Base-by-base conservation (phyloP, 2,797 vertebrate genomes). In the Passerculus sandwichensis region DNA sequence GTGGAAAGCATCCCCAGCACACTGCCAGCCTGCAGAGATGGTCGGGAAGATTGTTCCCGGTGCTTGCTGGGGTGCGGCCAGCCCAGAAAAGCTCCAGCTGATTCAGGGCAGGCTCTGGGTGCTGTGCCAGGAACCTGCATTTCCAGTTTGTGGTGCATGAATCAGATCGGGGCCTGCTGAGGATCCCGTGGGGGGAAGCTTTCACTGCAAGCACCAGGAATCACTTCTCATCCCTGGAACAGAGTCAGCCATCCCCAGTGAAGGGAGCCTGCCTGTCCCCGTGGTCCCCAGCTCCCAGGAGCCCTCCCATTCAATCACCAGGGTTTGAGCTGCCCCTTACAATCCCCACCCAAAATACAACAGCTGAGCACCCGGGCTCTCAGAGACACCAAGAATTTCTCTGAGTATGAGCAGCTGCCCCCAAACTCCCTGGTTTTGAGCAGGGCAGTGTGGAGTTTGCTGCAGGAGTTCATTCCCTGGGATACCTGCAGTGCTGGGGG, bases 101-200 rank as follows among this genome's bases (percentile, higher is more conserved):
- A 94, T 73, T 89, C 90, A 94, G 32, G 79, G 92, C 88, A 20
- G 61, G 77, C 73, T 51, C 76, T 15, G 25, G 67, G 78, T 29
- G 91, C 62, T 61, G 60, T 4, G 5, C 76, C 87, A 67, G 91
- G 85, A 97, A 95, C 96, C 93, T 85, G 97, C 95, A 59, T 96
- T 97, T 97, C 97, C 96, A 95, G 97, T 96, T 84, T 42, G 57
- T 4, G 53, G 86, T 44, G 45, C 93, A 78, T 64, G 86, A 50
- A 66, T 12, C 57, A 42, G 44, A 38, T 34, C 8, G 29, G 16
- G 11, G 73, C 45, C 51, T 8, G 57, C 72, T 3, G 22, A 76
- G 83, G 67, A 87, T 89, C 81, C 88, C 11, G 21, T 30, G 44
- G 34, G 65, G 89, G 62, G 23, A 32, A 36, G 78, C 88, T 91